Conservation (phyloP, 2,797 vertebrate species). For the Argya squamiceps region DNA sequence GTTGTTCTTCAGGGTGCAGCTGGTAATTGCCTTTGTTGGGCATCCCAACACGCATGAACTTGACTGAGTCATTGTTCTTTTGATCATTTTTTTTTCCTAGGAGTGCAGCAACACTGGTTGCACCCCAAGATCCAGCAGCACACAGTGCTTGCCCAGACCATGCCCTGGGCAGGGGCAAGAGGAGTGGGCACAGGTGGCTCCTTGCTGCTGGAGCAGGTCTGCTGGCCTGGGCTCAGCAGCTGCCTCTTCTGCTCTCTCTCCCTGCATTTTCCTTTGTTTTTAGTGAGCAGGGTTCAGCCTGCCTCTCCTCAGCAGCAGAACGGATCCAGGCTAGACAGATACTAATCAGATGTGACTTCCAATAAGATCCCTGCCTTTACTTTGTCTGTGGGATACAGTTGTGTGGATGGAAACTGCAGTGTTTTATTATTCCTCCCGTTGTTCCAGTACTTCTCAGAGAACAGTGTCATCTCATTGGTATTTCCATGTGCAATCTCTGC, state of each 20-base stretch:
- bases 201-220: background rate
- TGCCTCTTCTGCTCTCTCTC: background rate
- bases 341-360: background rate
- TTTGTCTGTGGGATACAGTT: background rate
- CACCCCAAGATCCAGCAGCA: background rate
- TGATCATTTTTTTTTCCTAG: background rate
- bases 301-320: background rate
- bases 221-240: background rate
- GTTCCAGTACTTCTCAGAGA: constrained; percentile 19
- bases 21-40: background rate
- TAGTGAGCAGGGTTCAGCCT: background rate
- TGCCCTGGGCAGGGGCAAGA: background rate
- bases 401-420: background rate
- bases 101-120: background rate
- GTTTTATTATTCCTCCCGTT: constrained; percentile 30
- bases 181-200: background rate
- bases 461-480: constrained; percentile 40
- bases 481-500: constrained; percentile 47
- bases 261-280: background rate
- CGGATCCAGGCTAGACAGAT: background rate
- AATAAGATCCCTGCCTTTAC: background rate
- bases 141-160: background rate
- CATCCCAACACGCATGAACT: background rate
- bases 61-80: background rate
- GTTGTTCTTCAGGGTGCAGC: background rate